Base-by-base conservation (phyloP, 1,140 invertebrate genomes). In the Xylocopa sonorina region DNA sequence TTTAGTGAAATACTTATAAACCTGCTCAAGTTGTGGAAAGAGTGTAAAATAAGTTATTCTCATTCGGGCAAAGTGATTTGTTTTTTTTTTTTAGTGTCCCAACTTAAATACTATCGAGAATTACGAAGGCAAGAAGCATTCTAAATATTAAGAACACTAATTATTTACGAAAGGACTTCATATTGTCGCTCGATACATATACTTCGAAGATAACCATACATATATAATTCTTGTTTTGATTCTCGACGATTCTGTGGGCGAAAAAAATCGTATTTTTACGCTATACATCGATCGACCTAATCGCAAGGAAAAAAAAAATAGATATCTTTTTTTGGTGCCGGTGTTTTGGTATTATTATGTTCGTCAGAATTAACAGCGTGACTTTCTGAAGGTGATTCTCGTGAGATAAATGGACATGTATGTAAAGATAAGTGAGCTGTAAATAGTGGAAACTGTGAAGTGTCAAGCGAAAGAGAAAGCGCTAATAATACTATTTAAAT, bases 1-100 rank as follows among this genome's bases (percentile, higher is more conserved):
- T 71, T 55, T 50, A 50, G 63, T 85, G 84, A 85, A 43, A 64
- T 72, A 81, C 24, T 80, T 66, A 62, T 64, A 48, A 48, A 58
- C 71, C 75, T 58, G 55, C 57, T 68, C 66, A 58, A 71, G 4
- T 66, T 38, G 72, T 66, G 62, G 46, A 51, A 53, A 51, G 43
- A 66, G 75, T 78, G 75, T 78, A 58, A 71, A 68, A 71, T 18
- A 41, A 63, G 48, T 75, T 72, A 50, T 68, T 48, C 24, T 43
- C 46, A 24, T 60, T n/a, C 21, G 66, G 58, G 21, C 60, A n/a
- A 46, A 78, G 66, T 71, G 66, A 58, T 78, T 50, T 71, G 41
- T 76, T 67, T 50, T 43, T 38, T 51, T 76, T 67, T 50, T 43
- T 38, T 51, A 68, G 34, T 60, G 67, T 71, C 58, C 14, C 21